Conservation (phyloP, 2,113 vertebrate species). For the Xiphophorus maculatus region DNA sequence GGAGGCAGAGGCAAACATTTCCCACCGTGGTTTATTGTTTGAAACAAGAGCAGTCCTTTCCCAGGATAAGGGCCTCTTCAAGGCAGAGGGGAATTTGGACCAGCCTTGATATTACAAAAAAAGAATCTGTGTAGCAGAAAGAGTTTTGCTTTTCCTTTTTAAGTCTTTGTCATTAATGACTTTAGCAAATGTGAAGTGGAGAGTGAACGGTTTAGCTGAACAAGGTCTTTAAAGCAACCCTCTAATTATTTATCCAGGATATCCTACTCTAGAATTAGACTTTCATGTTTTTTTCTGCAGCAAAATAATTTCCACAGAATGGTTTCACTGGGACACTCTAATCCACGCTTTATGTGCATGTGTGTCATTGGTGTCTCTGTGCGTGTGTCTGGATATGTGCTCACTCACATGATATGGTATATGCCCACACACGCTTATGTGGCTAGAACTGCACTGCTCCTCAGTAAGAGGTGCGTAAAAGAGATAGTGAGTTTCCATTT, state of each 20-base stretch:
- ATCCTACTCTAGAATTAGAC: constrained; percentile 79
- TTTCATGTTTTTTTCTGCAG: constrained; percentile 45
- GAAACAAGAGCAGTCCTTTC: constrained; percentile 76
- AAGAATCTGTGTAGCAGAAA: constrained; percentile 81
- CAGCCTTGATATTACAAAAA: constrained; percentile 74
- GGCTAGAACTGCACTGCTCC: constrained; percentile 32
- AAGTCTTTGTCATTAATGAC: constrained; percentile 85
- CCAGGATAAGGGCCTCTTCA: constrained; percentile 77
- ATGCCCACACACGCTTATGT: constrained; percentile 32
- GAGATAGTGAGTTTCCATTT: constrained; percentile 67
- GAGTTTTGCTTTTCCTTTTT: constrained; percentile 74
- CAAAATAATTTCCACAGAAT: constrained; percentile 75
- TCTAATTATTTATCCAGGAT: constrained; percentile 84
- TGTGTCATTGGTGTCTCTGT: constrained; percentile 13
- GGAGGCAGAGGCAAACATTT: constrained; percentile 66
- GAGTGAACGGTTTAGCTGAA: constrained; percentile 71
- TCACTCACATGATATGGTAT: constrained; percentile 25
- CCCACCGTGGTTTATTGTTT: constrained; percentile 78
- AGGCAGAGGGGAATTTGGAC: constrained; percentile 78
- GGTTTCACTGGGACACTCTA: constrained; percentile 72
- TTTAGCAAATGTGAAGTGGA: constrained; percentile 82
- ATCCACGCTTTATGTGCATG: constrained; percentile 45
- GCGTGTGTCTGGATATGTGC: constrained; percentile 15
- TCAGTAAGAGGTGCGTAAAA: constrained; percentile 52
- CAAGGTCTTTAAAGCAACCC: constrained; percentile 77